Evolutionary conservation across 2,797 vertebrate genomes (phyloP).

Genomic region (Myiothlypis coronata): DNA sequence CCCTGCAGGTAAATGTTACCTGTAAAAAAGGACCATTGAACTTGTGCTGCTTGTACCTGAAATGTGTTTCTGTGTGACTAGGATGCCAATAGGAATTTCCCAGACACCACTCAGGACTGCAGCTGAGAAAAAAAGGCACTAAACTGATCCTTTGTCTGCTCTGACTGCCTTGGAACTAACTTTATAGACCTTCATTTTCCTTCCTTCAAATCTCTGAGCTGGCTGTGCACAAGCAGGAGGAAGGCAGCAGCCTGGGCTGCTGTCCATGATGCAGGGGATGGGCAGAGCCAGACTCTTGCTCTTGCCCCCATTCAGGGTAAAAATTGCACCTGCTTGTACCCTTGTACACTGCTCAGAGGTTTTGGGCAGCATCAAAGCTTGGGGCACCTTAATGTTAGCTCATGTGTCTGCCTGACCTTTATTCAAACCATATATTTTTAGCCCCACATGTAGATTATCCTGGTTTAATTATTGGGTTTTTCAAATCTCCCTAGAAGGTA

Average conservation of each 20-base stretch:
- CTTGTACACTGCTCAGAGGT: neutral
- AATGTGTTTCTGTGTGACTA: conserved; percentile 12
- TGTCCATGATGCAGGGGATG: neutral
- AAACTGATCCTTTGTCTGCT: conserved; percentile 21
- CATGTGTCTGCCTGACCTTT: neutral
- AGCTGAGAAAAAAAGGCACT: neutral
- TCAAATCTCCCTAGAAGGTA: neutral
- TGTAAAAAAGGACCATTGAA: neutral
- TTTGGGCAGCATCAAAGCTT: neutral
- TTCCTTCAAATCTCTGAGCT: neutral
- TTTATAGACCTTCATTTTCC: neutral
- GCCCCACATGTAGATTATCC: neutral
- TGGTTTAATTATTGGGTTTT: neutral
- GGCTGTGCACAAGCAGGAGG: neutral
- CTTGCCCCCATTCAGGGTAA: neutral
- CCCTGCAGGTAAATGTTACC: neutral
- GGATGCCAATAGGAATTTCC: neutral
- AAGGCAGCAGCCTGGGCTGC: neutral
- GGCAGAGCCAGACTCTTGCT: neutral
- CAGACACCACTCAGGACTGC: neutral
- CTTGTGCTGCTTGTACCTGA: neutral
- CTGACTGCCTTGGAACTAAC: neutral
- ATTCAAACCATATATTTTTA: neutral
- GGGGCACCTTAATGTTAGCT: neutral
- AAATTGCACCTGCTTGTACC: neutral